phyloP scores from a whole-genome alignment of 1,140 invertebrate species.

The Paraescarpia echinospica region DNA sequence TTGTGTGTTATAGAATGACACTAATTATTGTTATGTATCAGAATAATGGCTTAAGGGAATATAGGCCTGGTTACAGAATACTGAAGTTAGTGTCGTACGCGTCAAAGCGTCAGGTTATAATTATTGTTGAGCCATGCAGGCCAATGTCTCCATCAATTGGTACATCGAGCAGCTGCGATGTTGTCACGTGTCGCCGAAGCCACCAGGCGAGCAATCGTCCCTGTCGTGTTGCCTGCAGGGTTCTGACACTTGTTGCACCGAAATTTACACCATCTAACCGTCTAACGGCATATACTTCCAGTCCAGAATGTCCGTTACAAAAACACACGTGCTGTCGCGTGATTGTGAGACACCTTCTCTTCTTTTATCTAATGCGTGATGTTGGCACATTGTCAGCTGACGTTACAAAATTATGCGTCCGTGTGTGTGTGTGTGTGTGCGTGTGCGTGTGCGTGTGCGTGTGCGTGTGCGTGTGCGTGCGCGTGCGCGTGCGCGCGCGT shows the following conservation, averaged over 20 bases:
- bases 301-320: too few species aligned
- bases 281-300: too few species aligned
- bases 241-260: background rate
- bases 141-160: background rate
- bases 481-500: too few species aligned
- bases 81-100: background rate
- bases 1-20: background rate
- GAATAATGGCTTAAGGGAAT: background rate
- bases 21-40: background rate
- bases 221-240: background rate
- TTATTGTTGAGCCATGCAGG: too few species aligned
- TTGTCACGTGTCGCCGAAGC: background rate
- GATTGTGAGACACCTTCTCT: too few species aligned
- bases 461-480: too few species aligned
- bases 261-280: background rate
- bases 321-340: too few species aligned
- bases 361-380: too few species aligned
- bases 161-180: background rate
- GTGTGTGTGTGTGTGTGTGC: too few species aligned
- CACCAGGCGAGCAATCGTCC: background rate
- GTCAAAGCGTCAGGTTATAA: background rate
- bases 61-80: background rate
- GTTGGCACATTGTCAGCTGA: too few species aligned
- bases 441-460: too few species aligned
- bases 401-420: too few species aligned